Evolutionary conservation across 2,888 invertebrate species (phyloP).

Genomic region (Exocentrus adspersus): DNA sequence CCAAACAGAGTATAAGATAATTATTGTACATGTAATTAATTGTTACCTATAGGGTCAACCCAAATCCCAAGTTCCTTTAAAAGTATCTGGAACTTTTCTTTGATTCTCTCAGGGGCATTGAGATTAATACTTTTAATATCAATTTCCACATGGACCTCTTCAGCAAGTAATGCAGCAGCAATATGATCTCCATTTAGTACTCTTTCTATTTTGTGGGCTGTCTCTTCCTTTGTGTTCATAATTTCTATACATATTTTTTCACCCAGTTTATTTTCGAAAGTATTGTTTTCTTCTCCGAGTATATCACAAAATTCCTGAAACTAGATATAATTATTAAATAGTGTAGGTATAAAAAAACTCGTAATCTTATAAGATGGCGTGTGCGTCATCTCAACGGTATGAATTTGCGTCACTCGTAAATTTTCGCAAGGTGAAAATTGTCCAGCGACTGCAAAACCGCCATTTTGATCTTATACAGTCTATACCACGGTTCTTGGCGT

Average conservation of each 20-base stretch:
- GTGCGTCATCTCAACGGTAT: too few relatives aligned
- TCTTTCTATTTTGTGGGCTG: conserved; percentile 72
- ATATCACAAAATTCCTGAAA: conserved; percentile 74
- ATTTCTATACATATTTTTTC: conserved; percentile 76
- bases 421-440: too few relatives aligned
- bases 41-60: conserved; percentile 95
- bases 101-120: too few relatives aligned
- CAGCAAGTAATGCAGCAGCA: conserved; percentile 78
- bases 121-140: conserved; percentile 66
- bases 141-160: conserved; percentile 77
- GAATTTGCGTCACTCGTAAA: too few relatives aligned
- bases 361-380: too few relatives aligned
- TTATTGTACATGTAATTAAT: too few relatives aligned
- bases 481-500: too few relatives aligned
- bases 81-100: conserved; percentile 56
- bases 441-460: too few relatives aligned
- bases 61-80: conserved; percentile 78
- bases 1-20: too few relatives aligned
- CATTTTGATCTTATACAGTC: too few relatives aligned
- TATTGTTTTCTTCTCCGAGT: conserved; percentile 82
- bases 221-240: conserved; percentile 69
- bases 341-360: too few relatives aligned
- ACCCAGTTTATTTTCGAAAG: conserved; percentile 77
- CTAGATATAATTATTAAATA: conserved; percentile 58
- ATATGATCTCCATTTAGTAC: conserved; percentile 75